Base-by-base conservation (phyloP, 2,888 invertebrate species). In the Hoplodrina blanda region DNA sequence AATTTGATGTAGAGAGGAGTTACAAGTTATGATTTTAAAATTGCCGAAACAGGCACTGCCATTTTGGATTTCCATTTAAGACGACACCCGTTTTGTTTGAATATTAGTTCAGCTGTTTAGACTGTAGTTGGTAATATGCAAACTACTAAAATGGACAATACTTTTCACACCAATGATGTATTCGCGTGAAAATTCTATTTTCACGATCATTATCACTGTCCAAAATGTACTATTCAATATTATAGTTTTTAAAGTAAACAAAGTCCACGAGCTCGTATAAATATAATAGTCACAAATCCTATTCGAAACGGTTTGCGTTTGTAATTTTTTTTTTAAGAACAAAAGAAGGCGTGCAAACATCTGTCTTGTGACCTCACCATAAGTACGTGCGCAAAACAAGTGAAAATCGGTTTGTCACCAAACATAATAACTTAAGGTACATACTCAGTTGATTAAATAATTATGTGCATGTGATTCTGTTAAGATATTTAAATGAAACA, bases 61-160 rank as follows among this genome's bases (percentile, higher is more conserved):
- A 73, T 78, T 33, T 74, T 62, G n/a, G 3, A 54, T 73, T 72
- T 44, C 46, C 49, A 56, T 74, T 20, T 25, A 44, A 54, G 54
- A 50, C n/a, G 19, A 61, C 33, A 63, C 8, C 6, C 19, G 61
- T 60, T 19, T 54, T 55, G 54, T 64, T 59, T 55, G 25, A 52
- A 49, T 60, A 72, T 77, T 74, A n/a, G 25, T 75, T 56, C 49
- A 63, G n/a, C n/a, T 46, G 49, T 30, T 78, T 74, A 79, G 75
- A 69, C 46, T 37, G 11, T 55, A 55, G 17, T 30, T 62, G 62
- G 13, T 78, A 77, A 74, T 69, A 76, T 61, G 10, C 46, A 54
- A 46, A 55, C 52, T 44, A 19, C 60, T 63, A 60, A 57, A 46
- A 62, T 10, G 49, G 44, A 49, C 20, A 44, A 54, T 52, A 63